phyloP scores from a whole-genome alignment of 2,113 vertebrate genomes.

The Oncorhynchus keta region DNA sequence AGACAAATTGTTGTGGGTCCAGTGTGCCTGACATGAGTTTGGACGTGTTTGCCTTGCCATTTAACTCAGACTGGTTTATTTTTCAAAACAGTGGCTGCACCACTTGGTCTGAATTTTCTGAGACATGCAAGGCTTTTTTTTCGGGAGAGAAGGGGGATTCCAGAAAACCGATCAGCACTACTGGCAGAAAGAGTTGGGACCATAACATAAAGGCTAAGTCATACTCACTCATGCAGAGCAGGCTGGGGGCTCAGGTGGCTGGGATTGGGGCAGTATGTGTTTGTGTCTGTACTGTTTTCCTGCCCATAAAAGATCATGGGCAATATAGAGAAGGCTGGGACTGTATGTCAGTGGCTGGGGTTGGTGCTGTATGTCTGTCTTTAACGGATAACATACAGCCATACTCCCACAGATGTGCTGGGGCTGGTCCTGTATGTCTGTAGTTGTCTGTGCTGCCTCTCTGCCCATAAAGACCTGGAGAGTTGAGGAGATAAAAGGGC shows the following conservation, averaged over 20 bases:
- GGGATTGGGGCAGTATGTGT: slow-evolving; percentile 22
- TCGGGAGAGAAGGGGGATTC: slow-evolving; percentile 24
- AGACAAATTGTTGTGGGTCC: no score
- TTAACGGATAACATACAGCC: no score
- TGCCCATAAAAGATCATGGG: no score
- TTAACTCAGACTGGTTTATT: slow-evolving; percentile 69
- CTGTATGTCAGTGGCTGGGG: not conserved
- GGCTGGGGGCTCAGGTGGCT: slow-evolving; percentile 11
- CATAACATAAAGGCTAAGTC: slow-evolving; percentile 24
- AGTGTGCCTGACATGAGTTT: slow-evolving; percentile 40
- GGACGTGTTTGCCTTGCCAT: slow-evolving; percentile 68
- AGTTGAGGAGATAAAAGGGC: slow-evolving; percentile 69
- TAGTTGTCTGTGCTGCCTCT: slow-evolving; percentile 44
- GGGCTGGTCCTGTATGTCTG: slow-evolving; percentile 45
- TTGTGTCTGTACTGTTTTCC: no score
- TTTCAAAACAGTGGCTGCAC: slow-evolving; percentile 56
- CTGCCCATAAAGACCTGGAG: slow-evolving; percentile 52
- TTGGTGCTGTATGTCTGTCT: not conserved
- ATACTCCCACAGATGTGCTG: not conserved
- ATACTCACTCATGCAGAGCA: no score
- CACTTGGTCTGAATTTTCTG: slow-evolving; percentile 46
- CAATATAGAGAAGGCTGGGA: slow-evolving; percentile 21
- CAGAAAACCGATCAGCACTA: slow-evolving; percentile 38
- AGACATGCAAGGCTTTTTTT: slow-evolving; percentile 25
- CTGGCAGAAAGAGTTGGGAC: slow-evolving; percentile 17